phyloP scores from a whole-genome alignment of 2,888 invertebrate species.

The Acrobasis consociella region DNA sequence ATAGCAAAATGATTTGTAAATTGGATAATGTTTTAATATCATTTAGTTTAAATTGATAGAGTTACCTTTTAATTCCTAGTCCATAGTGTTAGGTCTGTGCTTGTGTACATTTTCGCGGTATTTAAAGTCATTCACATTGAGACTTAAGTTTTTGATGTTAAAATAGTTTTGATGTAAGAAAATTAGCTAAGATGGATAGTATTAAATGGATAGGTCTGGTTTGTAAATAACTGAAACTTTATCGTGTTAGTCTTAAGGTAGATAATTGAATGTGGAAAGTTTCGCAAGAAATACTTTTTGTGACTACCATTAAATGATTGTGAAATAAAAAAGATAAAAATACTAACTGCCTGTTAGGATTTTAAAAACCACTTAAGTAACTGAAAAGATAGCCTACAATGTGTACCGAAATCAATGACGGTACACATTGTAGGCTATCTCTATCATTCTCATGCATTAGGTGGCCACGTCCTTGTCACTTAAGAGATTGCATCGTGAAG shows the following conservation, averaged over 20 bases:
- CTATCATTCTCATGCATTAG: too few species aligned
- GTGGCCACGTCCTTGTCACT: too few species aligned
- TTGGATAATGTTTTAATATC: constrained; percentile 35
- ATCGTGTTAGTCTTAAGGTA: constrained; percentile 50
- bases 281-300: constrained; percentile 15
- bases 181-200: constrained; percentile 26
- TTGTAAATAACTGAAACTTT: constrained; percentile 63
- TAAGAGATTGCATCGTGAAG: too few species aligned
- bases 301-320: constrained; percentile 3
- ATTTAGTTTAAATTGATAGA: constrained; percentile 51
- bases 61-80: constrained; percentile 75
- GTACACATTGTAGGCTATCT: too few species aligned
- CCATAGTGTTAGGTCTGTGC: constrained; percentile 45
- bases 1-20: neutral
- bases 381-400: too few species aligned
- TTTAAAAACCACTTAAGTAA: too few species aligned
- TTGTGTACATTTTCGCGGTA: constrained; percentile 64
- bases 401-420: too few species aligned
- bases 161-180: constrained; percentile 42
- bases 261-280: constrained; percentile 40
- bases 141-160: constrained; percentile 34
- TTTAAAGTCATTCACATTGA: constrained; percentile 18
- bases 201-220: constrained; percentile 28
- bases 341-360: too few species aligned
- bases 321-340: too few species aligned